These are phyloP conservation scores for Pygmarrhopalites habei DNA, from an alignment of 1,140 invertebrate species.

Conservation along the genomic window DNA sequence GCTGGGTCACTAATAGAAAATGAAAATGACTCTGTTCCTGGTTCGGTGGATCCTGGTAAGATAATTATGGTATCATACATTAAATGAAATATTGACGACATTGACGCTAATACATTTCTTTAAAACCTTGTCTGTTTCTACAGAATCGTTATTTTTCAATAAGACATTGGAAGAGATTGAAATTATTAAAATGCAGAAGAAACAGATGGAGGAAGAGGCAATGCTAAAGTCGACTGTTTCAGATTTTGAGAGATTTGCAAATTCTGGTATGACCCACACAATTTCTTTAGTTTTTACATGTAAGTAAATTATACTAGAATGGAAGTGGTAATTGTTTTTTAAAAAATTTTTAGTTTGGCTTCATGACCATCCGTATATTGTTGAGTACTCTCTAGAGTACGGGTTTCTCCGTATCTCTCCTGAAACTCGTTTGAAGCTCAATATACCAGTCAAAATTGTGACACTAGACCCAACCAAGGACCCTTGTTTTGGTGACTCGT, in stretches of 20 bases:
- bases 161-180: slow-evolving; percentile 38
- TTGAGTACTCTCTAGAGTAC: slow-evolving; percentile 96
- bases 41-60: slow-evolving; percentile 18
- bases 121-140: not conserved
- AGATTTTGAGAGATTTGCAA: slow-evolving; percentile 38
- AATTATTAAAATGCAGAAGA: slow-evolving; percentile 34
- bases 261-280: slow-evolving; percentile 22
- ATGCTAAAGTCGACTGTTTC: slow-evolving; percentile 33
- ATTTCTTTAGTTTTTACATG: too few species aligned
- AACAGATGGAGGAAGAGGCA: slow-evolving; percentile 33
- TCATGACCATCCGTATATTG: slow-evolving; percentile 84
- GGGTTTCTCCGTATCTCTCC: slow-evolving; percentile 87
- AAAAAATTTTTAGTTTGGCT: slow-evolving; percentile 54
- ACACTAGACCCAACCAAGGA: slow-evolving; percentile 75
- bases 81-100: too few species aligned
- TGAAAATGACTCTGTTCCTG: not conserved
- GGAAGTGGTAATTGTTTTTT: not conserved
- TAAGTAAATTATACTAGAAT: too few species aligned
- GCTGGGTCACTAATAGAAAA: too few species aligned
- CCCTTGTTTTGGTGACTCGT: slow-evolving; percentile 85
- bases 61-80: not conserved
- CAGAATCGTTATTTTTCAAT: slow-evolving; percentile 37
- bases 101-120: not conserved
- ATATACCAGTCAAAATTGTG: slow-evolving; percentile 88
- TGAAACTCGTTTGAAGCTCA: slow-evolving; percentile 68